Evolutionary conservation across 2,888 invertebrate species (phyloP).

Genomic region (Spicauda simplicius): DNA sequence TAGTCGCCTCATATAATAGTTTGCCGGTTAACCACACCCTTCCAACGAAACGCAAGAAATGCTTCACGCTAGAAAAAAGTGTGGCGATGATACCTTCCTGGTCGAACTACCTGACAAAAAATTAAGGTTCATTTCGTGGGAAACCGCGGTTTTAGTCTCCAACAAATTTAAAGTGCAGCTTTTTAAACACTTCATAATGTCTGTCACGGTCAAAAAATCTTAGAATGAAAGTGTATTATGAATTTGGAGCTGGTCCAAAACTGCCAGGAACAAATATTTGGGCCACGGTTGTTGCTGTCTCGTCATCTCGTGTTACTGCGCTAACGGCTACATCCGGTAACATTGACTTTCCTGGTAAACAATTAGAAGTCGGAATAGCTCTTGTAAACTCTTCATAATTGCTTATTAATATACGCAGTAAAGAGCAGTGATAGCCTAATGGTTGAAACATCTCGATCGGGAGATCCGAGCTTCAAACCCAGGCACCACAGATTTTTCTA

Average conservation of each 20-base stretch:
- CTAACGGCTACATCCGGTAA: slow-evolving; percentile 75
- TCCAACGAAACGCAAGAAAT: too few relatives aligned
- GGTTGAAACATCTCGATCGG: too few relatives aligned
- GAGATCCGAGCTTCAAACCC: too few relatives aligned
- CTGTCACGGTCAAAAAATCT: slow-evolving; percentile 53
- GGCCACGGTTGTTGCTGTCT: slow-evolving; percentile 73
- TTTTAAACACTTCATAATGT: slow-evolving; percentile 25
- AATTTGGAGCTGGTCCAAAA: slow-evolving; percentile 77
- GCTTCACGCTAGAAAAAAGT: too few relatives aligned
- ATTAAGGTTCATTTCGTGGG: not conserved
- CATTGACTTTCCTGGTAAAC: slow-evolving; percentile 81
- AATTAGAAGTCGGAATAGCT: slow-evolving; percentile 65
- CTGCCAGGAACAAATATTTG: slow-evolving; percentile 71
- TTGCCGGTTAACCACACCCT: too few relatives aligned
- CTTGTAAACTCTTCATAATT: slow-evolving; percentile 38
- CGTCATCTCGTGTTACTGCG: slow-evolving; percentile 73
- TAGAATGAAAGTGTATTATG: slow-evolving; percentile 68
- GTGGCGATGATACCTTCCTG: too few relatives aligned
- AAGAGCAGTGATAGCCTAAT: too few relatives aligned
- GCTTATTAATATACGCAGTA: slow-evolving; percentile 4
- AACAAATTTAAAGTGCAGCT: not conserved
- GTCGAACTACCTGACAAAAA: too few relatives aligned
- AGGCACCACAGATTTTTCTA: too few relatives aligned
- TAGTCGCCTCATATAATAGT: too few relatives aligned
- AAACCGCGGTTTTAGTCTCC: not conserved